Base-by-base conservation (phyloP, 2,888 invertebrate genomes). In the Herminia tarsipennalis region DNA sequence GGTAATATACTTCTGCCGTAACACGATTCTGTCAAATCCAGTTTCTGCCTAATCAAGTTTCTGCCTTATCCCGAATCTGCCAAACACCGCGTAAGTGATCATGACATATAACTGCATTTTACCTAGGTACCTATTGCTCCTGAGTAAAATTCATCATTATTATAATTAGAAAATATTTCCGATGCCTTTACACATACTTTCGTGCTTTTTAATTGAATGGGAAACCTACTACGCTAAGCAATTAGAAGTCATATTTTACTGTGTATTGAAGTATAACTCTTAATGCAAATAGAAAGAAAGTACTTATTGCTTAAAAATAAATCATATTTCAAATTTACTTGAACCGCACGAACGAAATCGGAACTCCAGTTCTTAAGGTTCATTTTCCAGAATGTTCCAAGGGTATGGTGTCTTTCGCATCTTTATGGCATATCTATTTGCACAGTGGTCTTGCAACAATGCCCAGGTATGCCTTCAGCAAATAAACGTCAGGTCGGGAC, bases 401-500 rank as follows among this genome's bases (percentile, higher is more conserved):
- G 59, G 54, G 44, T 55, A 52, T 52, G 41, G 57, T 58, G 51
- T 59, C 55, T 58, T 63, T 66, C 53, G 51, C 58, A 51, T 61
- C 55, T 56, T 71, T 71, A 68, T 70, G 67, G 53, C 52, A 28
- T 57, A 63, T 63, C 52, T 80, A 70, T 81, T 81, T 86, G 78
- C 78, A 63, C 68, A 83, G 73, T 73, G 72, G 76, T 78, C 76
- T 77, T 73, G 77, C 82, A 75, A 78, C 79, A 74, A 72, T 74
- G 76, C 72, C 45, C 60, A 80, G 81, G 84, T 62, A 83, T 74
- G 78, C 77, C 69, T 65, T 80, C 56, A 60, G 60, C 76, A 85
- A 83, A 84, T 70, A 86, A 53, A 66, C 57, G 54, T 51, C 61
- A 56, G 47, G 56, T 53, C 46, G 43, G 56, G 52, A 61, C 63